phyloP scores from a whole-genome alignment of 1,140 invertebrate genomes.

The Zaprionus nigranus region DNA sequence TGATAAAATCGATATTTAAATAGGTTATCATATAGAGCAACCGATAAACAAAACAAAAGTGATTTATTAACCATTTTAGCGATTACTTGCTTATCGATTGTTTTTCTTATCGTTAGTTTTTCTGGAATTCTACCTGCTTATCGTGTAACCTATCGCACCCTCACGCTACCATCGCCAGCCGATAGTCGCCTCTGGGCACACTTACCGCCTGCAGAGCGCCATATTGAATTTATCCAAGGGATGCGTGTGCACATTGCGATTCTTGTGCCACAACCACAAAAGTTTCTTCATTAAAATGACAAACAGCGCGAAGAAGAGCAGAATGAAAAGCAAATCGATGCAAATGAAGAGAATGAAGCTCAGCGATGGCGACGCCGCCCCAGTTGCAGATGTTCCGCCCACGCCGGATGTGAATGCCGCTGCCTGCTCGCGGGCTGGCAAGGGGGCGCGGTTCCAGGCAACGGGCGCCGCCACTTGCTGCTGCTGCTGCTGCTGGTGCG shows the following conservation, averaged over 20 bases:
- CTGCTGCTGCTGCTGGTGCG: constrained; percentile 22
- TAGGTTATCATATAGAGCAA: no score
- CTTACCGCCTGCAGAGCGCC: constrained; percentile 75
- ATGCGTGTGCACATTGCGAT: constrained; percentile 81
- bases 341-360: constrained; percentile 81
- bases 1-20: no score
- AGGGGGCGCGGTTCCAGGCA: constrained; percentile 24
- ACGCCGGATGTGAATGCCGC: constrained; percentile 68
- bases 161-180: constrained; percentile 6
- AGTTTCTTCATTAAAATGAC: constrained; percentile 85
- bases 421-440: constrained; percentile 32
- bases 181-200: constrained; percentile 3
- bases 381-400: constrained; percentile 24
- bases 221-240: constrained; percentile 82
- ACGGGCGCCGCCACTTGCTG: constrained; percentile 17
- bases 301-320: constrained; percentile 81
- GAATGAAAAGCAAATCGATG: constrained; percentile 81
- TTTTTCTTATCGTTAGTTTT: no score
- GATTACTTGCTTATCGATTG: not conserved
- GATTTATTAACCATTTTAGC: not conserved
- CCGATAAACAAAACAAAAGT: no score
- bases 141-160: not conserved
- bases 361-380: constrained; percentile 44
- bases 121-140: no score
- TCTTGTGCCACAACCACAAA: constrained; percentile 84